phyloP scores from a whole-genome alignment of 1,140 invertebrate genomes.

The Ridgeia piscesae region DNA sequence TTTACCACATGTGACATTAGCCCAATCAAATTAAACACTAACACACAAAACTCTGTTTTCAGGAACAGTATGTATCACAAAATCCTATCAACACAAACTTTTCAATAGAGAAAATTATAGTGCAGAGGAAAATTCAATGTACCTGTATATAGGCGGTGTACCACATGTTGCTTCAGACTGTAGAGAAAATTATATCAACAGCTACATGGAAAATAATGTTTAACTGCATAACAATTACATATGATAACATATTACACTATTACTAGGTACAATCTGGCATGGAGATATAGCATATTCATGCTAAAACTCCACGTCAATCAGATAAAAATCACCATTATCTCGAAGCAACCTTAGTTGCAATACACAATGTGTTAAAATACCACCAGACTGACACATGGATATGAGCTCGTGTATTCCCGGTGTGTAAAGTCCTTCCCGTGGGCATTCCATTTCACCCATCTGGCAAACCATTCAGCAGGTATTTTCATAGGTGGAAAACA shows the following conservation, averaged over 20 bases:
- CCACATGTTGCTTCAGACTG: background rate
- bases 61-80: background rate
- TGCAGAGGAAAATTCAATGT: background rate
- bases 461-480: background rate
- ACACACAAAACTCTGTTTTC: background rate
- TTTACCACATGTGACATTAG: background rate
- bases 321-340: background rate
- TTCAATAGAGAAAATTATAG: background rate
- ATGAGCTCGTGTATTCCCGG: background rate
- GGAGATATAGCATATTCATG: background rate
- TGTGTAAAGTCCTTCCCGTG: background rate
- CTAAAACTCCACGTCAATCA: background rate
- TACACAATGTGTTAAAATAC: background rate
- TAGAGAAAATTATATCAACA: background rate
- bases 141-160: too few species aligned
- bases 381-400: background rate
- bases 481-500: conserved; percentile 1
- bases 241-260: background rate
- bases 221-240: background rate
- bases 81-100: background rate
- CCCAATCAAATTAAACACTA: background rate
- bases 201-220: background rate
- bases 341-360: background rate
- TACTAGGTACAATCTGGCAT: background rate
- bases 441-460: background rate